A percentile compares a stretch with the other conserved stretches of the same genome.
phyloP scores from a whole-genome alignment of 1,140 invertebrate genomes.

The Tachypleus tridentatus region DNA sequence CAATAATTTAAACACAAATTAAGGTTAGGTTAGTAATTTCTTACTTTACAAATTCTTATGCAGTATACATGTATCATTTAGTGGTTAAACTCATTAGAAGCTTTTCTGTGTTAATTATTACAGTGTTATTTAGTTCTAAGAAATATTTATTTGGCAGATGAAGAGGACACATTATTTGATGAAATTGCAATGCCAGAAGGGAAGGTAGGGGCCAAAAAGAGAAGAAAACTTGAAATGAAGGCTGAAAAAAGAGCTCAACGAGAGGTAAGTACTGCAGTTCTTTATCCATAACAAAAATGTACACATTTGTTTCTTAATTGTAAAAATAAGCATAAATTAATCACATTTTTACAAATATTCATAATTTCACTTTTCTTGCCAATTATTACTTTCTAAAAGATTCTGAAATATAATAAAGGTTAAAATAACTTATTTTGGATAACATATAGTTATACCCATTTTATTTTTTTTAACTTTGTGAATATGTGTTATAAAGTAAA shows the following conservation, averaged over 20 bases:
- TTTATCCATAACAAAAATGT: too few relatives aligned
- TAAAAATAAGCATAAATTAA: too few relatives aligned
- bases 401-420: too few relatives aligned
- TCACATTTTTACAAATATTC: too few relatives aligned
- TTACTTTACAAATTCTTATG: slow-evolving; percentile 3
- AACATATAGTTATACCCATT: too few relatives aligned
- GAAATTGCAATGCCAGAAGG: slow-evolving; percentile 43
- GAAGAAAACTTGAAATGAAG: slow-evolving; percentile 59
- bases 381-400: slow-evolving; percentile 8
- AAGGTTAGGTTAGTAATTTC: too few relatives aligned
- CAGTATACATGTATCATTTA: slow-evolving; percentile 3
- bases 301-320: too few relatives aligned
- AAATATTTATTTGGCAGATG: slow-evolving; percentile 11
- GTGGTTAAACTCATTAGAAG: not conserved
- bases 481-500: too few relatives aligned
- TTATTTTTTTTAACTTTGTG: too few relatives aligned
- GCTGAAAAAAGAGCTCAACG: slow-evolving; percentile 72
- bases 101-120: not conserved
- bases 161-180: slow-evolving; percentile 30
- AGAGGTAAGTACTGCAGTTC: slow-evolving; percentile 42
- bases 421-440: too few relatives aligned
- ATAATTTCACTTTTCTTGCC: too few relatives aligned
- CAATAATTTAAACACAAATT: too few relatives aligned
- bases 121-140: not conserved
- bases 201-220: slow-evolving; percentile 62